phyloP scores from a whole-genome alignment of 2,888 invertebrate species.

The Blomia tropicalis region DNA sequence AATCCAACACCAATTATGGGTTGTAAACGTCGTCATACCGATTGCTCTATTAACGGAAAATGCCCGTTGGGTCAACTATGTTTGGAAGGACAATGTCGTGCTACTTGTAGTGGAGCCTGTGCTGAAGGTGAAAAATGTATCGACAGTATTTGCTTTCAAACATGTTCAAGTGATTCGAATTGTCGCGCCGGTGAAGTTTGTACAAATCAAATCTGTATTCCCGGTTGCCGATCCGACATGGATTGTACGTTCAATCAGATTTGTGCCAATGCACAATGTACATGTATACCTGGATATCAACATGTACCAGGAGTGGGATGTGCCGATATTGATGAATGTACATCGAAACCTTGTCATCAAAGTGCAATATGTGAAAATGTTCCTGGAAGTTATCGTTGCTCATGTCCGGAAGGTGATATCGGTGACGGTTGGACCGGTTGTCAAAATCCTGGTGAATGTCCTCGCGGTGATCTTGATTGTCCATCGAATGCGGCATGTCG shows the following conservation, averaged over 20 bases:
- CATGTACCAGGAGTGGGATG: constrained; percentile 56
- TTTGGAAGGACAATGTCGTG: constrained; percentile 41
- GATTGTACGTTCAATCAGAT: constrained; percentile 63
- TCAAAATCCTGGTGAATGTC: constrained; percentile 41
- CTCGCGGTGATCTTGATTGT: constrained; percentile 32
- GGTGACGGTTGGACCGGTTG: constrained; percentile 51
- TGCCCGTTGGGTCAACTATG: constrained; percentile 55
- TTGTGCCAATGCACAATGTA: constrained; percentile 30
- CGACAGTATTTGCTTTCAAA: constrained; percentile 41
- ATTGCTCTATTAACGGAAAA: constrained; percentile 42
- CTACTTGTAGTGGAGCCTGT: constrained; percentile 29
- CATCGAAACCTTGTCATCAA: constrained; percentile 52
- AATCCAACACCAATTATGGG: constrained; percentile 32
- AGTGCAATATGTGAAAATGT: constrained; percentile 62
- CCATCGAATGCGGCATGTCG: constrained; percentile 44
- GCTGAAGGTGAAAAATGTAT: constrained; percentile 31
- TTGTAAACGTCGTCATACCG: constrained; percentile 28
- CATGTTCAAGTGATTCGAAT: constrained; percentile 73
- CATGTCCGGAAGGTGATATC: constrained; percentile 44
- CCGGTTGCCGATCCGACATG: constrained; percentile 59
- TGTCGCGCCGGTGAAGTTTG: constrained; percentile 68
- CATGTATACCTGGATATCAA: constrained; percentile 47
- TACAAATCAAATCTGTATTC: constrained; percentile 39
- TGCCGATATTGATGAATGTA: constrained; percentile 35
- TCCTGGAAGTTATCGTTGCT: constrained; percentile 59